These are phyloP conservation scores for Cylloceria caligata DNA, from an alignment of 2,888 invertebrate genomes.

Conservation along the genomic window DNA sequence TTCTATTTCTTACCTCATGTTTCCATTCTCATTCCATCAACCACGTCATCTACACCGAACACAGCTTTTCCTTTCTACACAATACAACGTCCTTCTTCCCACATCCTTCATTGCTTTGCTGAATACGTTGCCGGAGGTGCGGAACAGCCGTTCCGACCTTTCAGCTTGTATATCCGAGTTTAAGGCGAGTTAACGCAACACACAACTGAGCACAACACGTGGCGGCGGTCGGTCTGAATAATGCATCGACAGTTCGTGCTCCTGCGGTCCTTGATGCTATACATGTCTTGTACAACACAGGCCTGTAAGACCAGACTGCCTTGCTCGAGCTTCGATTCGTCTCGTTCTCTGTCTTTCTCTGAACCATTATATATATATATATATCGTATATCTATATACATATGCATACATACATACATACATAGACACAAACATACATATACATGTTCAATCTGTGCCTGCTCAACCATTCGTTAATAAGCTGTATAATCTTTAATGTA, in stretches of 20 bases:
- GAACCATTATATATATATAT: not conserved
- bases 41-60: slow-evolving; percentile 46
- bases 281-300: slow-evolving; percentile 49
- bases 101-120: slow-evolving; percentile 55
- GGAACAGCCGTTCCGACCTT: slow-evolving; percentile 59
- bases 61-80: slow-evolving; percentile 43
- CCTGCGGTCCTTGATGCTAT: slow-evolving; percentile 69
- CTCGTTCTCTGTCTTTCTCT: slow-evolving; percentile 21
- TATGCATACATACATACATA: slow-evolving; percentile 3
- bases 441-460: slow-evolving; percentile 81
- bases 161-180: slow-evolving; percentile 75
- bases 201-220: slow-evolving; percentile 70
- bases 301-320: slow-evolving; percentile 23
- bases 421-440: not conserved
- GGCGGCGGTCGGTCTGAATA: slow-evolving; percentile 82
- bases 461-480: slow-evolving; percentile 81
- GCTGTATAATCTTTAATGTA: slow-evolving; percentile 80
- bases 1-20: not conserved
- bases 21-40: slow-evolving; percentile 10
- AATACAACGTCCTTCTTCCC: slow-evolving; percentile 22
- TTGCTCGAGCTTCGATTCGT: slow-evolving; percentile 20
- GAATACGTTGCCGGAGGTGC: slow-evolving; percentile 46
- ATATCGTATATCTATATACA: too few species aligned
- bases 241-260: slow-evolving; percentile 81
- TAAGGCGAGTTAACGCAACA: slow-evolving; percentile 81